Base-by-base conservation (phyloP, 1,140 invertebrate genomes). In the Heterodera carotae region DNA sequence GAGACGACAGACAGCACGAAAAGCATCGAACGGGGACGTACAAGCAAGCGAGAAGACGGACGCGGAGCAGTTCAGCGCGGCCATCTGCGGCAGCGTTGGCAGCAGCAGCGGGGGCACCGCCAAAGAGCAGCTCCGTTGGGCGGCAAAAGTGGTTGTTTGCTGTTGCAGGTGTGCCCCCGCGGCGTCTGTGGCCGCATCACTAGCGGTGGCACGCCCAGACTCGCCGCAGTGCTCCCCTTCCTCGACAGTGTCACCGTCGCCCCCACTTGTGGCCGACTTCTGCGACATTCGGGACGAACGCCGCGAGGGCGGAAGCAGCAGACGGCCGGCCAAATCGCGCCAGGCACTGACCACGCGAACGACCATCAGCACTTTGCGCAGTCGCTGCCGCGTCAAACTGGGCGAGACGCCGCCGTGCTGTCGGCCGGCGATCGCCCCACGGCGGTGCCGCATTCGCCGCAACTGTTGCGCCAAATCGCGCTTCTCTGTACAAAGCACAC, bases 351-450 rank as follows among this genome's bases (percentile, higher is more conserved):
- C 75, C 22, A 87, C 85, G 53, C 83, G 78, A 2, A 86, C 84
- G 76, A 83, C 78, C 56, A 87, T 79, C 27, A 86, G 69, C 31
- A 86, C 85, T 59, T 86, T 86, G 33, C 85, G 83, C 29, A 86
- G 75, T 29, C 84, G 81, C n/a, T 86, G 75, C 3, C 86, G 64
- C 5, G 85, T 80, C 22, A 84, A 22, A 27, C 83, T 84, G 7
- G 56, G 12, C 15, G 72, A 6, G 33, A 56, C 43, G 59, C 72
- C 56, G 8, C 56, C 72, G 39, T 74, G 33, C 27, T 74, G 39
- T 36, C 25, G 27, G 10, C 72, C 81, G 15, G 64, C 81, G 12
- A 78, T 75, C 7, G 84, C 82, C 43, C 82, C 78, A 33, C 85
- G 70, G 31, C 84, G 77, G n/a, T 78, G 80, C 29, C 85, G 79